Evolutionary conservation across 2,888 invertebrate species (phyloP).

Genomic region (Drosophila paracracens): DNA sequence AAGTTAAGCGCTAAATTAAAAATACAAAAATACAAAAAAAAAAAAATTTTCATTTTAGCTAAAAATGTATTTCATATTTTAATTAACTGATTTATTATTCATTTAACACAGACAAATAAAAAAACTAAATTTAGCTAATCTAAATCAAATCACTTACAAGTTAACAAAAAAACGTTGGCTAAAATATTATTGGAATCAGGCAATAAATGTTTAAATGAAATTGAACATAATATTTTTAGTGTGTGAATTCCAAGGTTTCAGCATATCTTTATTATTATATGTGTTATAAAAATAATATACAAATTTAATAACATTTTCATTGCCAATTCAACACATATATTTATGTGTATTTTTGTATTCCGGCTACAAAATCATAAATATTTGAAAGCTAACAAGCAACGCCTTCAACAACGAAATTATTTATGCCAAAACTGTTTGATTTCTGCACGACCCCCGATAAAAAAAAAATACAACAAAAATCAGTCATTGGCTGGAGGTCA

Average conservation of each 20-base stretch:
- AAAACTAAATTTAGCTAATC: too few species aligned
- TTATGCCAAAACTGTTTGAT: conserved; percentile 24
- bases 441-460: conserved; percentile 21
- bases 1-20: background rate
- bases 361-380: background rate
- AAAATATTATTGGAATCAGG: background rate
- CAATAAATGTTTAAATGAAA: background rate
- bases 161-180: too few species aligned
- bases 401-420: conserved; percentile 9
- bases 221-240: background rate
- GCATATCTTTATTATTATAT: background rate
- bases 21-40: background rate
- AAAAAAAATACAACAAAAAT: conserved; percentile 20
- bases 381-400: conserved; percentile 1
- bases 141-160: too few species aligned
- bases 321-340: background rate
- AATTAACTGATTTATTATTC: background rate
- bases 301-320: background rate
- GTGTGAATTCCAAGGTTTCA: background rate
- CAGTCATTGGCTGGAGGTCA: conserved; percentile 35
- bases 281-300: background rate
- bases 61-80: background rate
- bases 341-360: background rate
- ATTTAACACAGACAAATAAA: background rate
- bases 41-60: background rate